Conservation (phyloP, 2,113 vertebrate genomes). For the Felis catus region F.catus_Fca126_mat1.0 CM031425.1:14340501-14341000, state of each 20-base stretch:
- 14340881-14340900: conserved; percentile 10
- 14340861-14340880: neutral
- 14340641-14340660: neutral
- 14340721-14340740: neutral
- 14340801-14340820: neutral
- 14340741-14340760: neutral
- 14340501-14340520: neutral
- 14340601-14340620: neutral
- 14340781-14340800: neutral
- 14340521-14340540: neutral
- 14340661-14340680: neutral
- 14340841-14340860: neutral
- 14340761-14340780: neutral
- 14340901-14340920: neutral
- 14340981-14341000: neutral
- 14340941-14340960: conserved; percentile 27
- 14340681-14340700: neutral
- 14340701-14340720: neutral
- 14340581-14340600: conserved; percentile 30
- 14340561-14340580: neutral
- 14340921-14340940: neutral
- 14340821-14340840: neutral
- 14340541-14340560: neutral
- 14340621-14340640: neutral
- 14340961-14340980: neutral